Evolutionary conservation across 2,888 invertebrate genomes (phyloP).

Genomic region (Eupithecia insigniata): DNA sequence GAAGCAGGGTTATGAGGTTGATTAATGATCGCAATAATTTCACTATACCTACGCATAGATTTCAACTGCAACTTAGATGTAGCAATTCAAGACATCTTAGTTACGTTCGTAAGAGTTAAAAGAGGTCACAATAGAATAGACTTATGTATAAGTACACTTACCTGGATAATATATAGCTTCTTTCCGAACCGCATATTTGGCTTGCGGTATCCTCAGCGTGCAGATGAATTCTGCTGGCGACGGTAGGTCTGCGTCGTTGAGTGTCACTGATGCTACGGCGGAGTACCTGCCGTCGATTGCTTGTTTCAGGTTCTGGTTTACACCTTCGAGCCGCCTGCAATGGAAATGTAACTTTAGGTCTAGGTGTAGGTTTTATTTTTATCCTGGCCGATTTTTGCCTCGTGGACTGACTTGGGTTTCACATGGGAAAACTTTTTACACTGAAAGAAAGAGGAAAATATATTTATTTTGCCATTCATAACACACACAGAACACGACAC

Average conservation of each 20-base stretch:
- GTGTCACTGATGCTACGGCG: conserved; percentile 80
- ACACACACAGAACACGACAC: too few species aligned
- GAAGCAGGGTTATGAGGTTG: too few species aligned
- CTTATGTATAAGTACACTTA: conserved; percentile 55
- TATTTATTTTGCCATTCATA: too few species aligned
- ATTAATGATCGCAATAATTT: too few species aligned
- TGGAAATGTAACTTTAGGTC: conserved; percentile 12
- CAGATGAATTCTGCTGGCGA: conserved; percentile 85
- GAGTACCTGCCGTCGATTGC: conserved; percentile 80
- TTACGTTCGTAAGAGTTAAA: too few species aligned
- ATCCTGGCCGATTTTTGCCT: not conserved
- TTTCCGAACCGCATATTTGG: conserved; percentile 83
- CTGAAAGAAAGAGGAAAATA: too few species aligned
- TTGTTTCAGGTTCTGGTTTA: conserved; percentile 66
- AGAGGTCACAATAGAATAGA: too few species aligned
- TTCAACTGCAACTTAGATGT: too few species aligned
- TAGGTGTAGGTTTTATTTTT: not conserved
- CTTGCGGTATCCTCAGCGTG: conserved; percentile 85
- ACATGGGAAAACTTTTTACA: not conserved
- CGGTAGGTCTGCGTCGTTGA: conserved; percentile 79
- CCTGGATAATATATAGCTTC: conserved; percentile 84
- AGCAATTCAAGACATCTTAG: too few species aligned
- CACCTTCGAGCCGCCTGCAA: conserved; percentile 70
- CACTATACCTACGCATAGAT: too few species aligned
- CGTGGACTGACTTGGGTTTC: not conserved